phyloP scores from a whole-genome alignment of 2,113 vertebrate genomes.

The Apistogramma diplotaenia region DNA sequence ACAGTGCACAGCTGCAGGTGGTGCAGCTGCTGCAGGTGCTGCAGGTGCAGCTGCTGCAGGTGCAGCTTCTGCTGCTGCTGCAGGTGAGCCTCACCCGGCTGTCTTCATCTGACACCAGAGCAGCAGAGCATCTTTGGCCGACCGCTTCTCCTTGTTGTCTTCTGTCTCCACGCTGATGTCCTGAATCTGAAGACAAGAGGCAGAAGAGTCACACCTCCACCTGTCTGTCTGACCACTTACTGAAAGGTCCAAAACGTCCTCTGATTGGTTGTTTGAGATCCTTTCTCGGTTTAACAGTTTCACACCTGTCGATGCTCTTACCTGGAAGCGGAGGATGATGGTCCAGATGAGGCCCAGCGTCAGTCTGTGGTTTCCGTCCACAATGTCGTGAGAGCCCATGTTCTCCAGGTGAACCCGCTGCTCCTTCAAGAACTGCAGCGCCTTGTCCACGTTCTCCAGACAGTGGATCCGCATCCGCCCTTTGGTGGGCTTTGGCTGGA shows the following conservation, averaged over 20 bases:
- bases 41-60: not conserved
- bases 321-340: conserved; percentile 97
- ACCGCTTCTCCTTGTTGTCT: conserved; percentile 97
- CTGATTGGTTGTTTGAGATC: not conserved
- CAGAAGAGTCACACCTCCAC: not conserved
- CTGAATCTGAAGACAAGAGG: conserved; percentile 82
- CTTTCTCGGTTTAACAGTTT: not conserved
- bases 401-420: conserved; percentile 96
- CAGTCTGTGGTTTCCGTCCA: conserved; percentile 95
- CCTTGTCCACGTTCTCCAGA: conserved; percentile 97
- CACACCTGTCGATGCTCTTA: conserved; percentile 35
- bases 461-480: conserved; percentile 98
- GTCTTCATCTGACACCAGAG: conserved; percentile 99
- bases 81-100: conserved; percentile 83
- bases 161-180: conserved; percentile 97
- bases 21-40: not conserved
- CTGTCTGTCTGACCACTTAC: not conserved
- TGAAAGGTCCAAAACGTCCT: too few species aligned
- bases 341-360: conserved; percentile 97
- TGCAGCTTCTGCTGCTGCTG: not conserved
- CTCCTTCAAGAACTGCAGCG: conserved; percentile 96
- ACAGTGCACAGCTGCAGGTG: too few species aligned
- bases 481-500: conserved; percentile 93
- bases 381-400: conserved; percentile 97
- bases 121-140: conserved; percentile 93